phyloP scores from a whole-genome alignment of 2,888 invertebrate species.

The Horisme vitalbata region DNA sequence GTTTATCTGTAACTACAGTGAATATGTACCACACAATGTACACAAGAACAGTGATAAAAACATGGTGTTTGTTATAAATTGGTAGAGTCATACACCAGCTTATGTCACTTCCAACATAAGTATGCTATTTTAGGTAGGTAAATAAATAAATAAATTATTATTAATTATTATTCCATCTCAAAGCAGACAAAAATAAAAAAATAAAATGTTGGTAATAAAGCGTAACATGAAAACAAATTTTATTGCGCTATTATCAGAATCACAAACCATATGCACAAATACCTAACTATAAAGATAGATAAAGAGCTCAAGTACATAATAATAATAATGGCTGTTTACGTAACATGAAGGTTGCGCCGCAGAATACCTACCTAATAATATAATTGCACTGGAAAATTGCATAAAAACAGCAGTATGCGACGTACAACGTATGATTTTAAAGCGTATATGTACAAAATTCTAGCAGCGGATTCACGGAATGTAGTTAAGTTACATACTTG shows the following conservation, averaged over 20 bases:
- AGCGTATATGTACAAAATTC: too few species aligned
- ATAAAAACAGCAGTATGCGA: constrained; percentile 3
- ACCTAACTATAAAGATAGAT: constrained; percentile 45
- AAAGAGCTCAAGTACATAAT: constrained; percentile 38
- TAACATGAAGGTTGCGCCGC: constrained; percentile 21
- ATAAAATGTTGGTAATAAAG: neutral
- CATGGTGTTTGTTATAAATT: too few species aligned
- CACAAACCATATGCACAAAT: constrained; percentile 40
- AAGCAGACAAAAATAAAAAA: neutral
- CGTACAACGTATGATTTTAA: too few species aligned
- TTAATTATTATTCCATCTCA: too few species aligned
- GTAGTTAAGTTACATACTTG: too few species aligned
- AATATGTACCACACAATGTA: too few species aligned
- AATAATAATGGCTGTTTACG: constrained; percentile 31
- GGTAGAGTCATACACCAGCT: too few species aligned
- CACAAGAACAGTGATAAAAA: too few species aligned
- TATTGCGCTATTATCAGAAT: constrained; percentile 43
- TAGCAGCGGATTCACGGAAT: too few species aligned
- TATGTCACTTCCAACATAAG: too few species aligned
- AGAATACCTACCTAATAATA: constrained; percentile 14
- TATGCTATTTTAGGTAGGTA: too few species aligned
- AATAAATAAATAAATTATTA: too few species aligned
- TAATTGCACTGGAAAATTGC: constrained; percentile 16
- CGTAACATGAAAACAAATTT: constrained; percentile 24
- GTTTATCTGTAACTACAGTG: neutral